Evolutionary conservation across 2,888 invertebrate genomes (phyloP).

Genomic region (Acleris laterana): DNA sequence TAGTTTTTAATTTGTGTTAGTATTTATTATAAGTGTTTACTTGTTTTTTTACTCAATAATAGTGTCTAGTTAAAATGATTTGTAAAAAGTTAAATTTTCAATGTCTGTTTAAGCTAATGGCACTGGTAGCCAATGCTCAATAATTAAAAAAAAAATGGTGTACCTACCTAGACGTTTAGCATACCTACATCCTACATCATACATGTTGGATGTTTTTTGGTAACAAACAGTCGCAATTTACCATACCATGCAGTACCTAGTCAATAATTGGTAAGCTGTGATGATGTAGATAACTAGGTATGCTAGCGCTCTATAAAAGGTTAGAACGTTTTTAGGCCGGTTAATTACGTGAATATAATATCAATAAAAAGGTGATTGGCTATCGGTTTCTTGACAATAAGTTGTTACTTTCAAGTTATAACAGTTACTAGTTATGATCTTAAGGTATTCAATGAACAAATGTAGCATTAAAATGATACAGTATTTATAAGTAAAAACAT

Average conservation of each 20-base stretch:
- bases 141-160: too few relatives aligned
- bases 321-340: not conserved
- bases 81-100: too few relatives aligned
- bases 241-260: slow-evolving; percentile 21
- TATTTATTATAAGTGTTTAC: too few relatives aligned
- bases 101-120: too few relatives aligned
- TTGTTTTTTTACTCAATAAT: too few relatives aligned
- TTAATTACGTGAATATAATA: not conserved
- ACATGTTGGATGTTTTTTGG: slow-evolving; percentile 18
- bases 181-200: too few relatives aligned
- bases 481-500: slow-evolving; percentile 3
- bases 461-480: not conserved
- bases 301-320: slow-evolving; percentile 3
- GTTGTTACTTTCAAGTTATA: slow-evolving; percentile 16
- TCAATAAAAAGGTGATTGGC: slow-evolving; percentile 11
- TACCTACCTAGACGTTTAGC: slow-evolving; percentile 12
- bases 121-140: too few relatives aligned
- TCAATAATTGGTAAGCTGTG: slow-evolving; percentile 14
- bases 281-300: not conserved
- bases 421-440: not conserved
- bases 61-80: too few relatives aligned
- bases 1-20: too few relatives aligned
- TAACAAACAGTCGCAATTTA: not conserved
- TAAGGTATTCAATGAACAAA: not conserved
- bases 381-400: not conserved